Evolutionary conservation across 2,113 vertebrate genomes (phyloP), one percentile per base, ranked within the genome.

Genomic region (Melozone crissalis): DNA sequence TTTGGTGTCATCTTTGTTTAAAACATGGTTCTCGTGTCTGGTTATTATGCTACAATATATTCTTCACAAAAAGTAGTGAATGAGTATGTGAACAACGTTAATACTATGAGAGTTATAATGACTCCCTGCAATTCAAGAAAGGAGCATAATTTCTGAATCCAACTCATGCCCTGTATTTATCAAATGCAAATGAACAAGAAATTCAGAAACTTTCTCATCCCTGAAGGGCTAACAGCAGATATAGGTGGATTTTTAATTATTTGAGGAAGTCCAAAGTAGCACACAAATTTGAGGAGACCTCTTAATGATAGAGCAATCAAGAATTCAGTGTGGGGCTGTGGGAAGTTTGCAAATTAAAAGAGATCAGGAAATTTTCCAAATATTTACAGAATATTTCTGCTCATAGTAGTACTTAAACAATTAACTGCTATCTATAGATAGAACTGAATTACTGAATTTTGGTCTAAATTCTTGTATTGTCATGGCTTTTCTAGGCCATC

Each of bases 291-390:
- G 22, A 93, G 83, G 31, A 79, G 31, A 23, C 3, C 4, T 68
- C 15, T 63, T 61, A 26, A 27, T 52, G 18, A 59, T 0, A 72
- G 44, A 79, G 19, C 4, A 18, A 33, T 44, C 55, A 43, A 27
- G 9, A 92, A 61, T 11, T 72, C 2, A 0, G 5, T 30, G 6
- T 2, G 1, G 28, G 20, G 2, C 39, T 35, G 11, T 44, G 30
- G 30, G 39, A 84, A 37, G 7, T 13, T 13, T 49, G 17, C 33
- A 51, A 33, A 19, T 54, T 39, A 67, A 41, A 51, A 43, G 16
- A 74, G 35, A 39, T 28, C 12, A 35, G 55, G n/a, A 65, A 5
- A 68, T 18, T 68, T 74, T 69, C 27, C 27, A 74, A 76, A 81
- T 73, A 80, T 15, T 84, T 68, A 35, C 8, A 44, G 31, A 57